Base-by-base conservation (phyloP, 1,140 invertebrate genomes). In the Streblospio benedicti region DNA sequence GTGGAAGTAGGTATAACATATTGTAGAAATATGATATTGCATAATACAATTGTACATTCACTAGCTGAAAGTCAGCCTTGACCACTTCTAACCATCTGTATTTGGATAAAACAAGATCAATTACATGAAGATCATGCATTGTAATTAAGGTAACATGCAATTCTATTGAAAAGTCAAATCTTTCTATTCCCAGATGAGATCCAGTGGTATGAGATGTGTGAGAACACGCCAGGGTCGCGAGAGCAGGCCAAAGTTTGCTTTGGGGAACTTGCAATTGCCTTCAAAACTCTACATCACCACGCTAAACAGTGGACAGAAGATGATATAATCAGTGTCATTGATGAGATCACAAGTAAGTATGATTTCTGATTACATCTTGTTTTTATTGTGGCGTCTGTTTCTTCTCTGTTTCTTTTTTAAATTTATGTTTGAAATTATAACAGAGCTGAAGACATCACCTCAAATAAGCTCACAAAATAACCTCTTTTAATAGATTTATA, bases 281-380 rank as follows among this genome's bases (percentile, higher is more conserved):
- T 76, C 45, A 67, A 71, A 53, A 65, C 69, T 18, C 66, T 77
- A 6, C 63, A 49, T 30, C 28, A 64, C 41, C 68, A 72, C 50
- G 67, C 58, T 25, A 61, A 67, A 31, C 69, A 75, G 33, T 77
- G 76, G 76, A 67, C 69, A 12, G 71, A 75, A 60, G 74, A 77
- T 66, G 68, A 71, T 38, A 69, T 76, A 41, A 69, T 77, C 57
- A 74, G 73, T 63, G 67, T 77, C 14, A 61, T 77, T 38, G 74
- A 77, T 71, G 74, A 77, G 64, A 60, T 76, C 38, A 76, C 71
- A 62, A 71, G 76, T 77, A 69, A 65, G 69, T 56, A 52, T 27
- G 4, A 9, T 49, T 45, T 49, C 9, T 32, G 20, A 23, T 35
- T 25, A 25, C 18, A 25, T 47, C 25, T 49, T 45, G n/a, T 20